Base-by-base conservation (phyloP, 2,888 invertebrate genomes). In the Pseudococcus longispinus region DNA sequence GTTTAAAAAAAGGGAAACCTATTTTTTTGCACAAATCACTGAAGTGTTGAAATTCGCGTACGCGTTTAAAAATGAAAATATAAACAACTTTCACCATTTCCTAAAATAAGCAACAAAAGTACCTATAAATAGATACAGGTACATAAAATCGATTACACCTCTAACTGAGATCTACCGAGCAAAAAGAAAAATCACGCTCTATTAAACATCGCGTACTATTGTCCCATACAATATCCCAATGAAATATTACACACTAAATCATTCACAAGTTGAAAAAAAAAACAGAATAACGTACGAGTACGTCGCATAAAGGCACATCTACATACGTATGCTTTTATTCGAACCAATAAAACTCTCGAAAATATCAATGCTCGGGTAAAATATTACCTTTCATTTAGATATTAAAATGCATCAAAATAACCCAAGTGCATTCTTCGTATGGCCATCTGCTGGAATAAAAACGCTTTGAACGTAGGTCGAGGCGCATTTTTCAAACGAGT, bases 381-480 rank as follows among this genome's bases (percentile, higher is more conserved):
- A 74, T 74, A 74, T 74, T 32, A 32, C 32, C 74, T 74, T 74
- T 74, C 74, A n/a, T 74, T 74, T 74, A 74, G 74, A 37, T 32
- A 74, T 74, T 74, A 74, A 74, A 74, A 74, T 74, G 77, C 77
- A 80, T 80, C 20, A 80, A 80, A 80, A 80, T 20, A 80, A 42
- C 42, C 42, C 29, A 42, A 80, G 42, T 42, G 42, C 77, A 80
- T 60, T 60, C 60, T 80, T 80, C 23, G 9, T 42, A 80, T 13
- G 37, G 77, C 37, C 77, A 80, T 80, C 77, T 80, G 77, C 77
- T 80, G 8, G 23, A 60, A n/a, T 37, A 37, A 80, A 37, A 11
- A 80, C 29, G 77, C 20, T 20, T 80, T 13, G 37, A 42, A 80
- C 77, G 77, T 80, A 80, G 77, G 77, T 42, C 32, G 77, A 42